Conservation (phyloP, 2,113 vertebrate species). For the Cepphus grylle region DNA sequence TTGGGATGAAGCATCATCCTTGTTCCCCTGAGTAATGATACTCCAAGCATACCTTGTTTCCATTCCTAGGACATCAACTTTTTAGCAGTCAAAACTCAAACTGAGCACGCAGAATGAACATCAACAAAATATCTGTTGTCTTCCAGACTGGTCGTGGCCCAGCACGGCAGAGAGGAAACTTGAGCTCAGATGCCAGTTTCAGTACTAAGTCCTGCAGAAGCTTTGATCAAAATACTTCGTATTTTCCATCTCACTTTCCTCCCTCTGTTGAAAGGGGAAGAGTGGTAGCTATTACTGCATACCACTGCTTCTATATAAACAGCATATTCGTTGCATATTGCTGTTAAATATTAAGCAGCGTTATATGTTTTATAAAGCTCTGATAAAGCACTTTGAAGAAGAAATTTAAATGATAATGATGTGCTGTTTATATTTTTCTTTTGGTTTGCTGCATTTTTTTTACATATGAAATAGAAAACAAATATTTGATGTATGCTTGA, state of each 20-base stretch:
- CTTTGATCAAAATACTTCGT: slow-evolving; percentile 29
- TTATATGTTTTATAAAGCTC: slow-evolving; percentile 42
- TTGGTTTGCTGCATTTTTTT: not conserved
- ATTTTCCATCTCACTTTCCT: slow-evolving; percentile 8
- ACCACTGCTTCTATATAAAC: not conserved
- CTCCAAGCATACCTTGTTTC: not conserved
- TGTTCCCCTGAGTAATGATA: not conserved
- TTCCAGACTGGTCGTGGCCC: not conserved
- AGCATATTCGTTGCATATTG: not conserved
- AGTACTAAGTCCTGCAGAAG: not conserved
- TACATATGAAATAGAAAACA: not conserved
- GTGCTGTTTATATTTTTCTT: not conserved
- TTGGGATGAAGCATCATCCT: not conserved
- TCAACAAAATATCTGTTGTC: not conserved
- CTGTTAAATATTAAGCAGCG: slow-evolving; percentile 49
- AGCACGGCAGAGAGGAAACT: not conserved
- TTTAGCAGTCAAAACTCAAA: not conserved
- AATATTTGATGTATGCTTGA: not conserved
- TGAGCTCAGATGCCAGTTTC: not conserved
- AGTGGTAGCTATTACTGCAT: not conserved
- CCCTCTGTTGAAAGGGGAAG: slow-evolving; percentile 5
- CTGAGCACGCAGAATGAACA: not conserved
- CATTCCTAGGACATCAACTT: not conserved
- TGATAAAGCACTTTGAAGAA: slow-evolving; percentile 35
- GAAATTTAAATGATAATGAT: not conserved